Evolutionary conservation across 2,113 vertebrate genomes (phyloP).

Genomic region (Chloropsis cyanopogon): DNA sequence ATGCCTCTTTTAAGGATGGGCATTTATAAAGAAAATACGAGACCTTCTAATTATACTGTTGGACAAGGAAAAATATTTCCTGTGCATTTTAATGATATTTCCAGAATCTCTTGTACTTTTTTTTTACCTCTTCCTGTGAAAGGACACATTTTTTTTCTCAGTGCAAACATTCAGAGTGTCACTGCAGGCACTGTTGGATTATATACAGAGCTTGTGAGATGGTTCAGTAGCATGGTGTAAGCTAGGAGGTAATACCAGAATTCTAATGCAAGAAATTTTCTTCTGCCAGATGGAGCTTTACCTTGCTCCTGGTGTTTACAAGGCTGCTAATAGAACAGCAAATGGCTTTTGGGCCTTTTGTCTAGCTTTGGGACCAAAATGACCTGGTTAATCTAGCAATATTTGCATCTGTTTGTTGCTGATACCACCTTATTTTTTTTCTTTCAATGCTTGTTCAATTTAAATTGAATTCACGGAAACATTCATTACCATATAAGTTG

Average conservation of each 20-base stretch:
- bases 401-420: not conserved
- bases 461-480: not conserved
- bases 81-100: not conserved
- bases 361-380: not conserved
- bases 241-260: not conserved
- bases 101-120: not conserved
- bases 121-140: not conserved
- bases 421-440: not conserved
- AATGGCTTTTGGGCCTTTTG: not conserved
- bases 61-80: not conserved
- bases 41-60: not conserved
- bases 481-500: not conserved
- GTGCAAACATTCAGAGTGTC: not conserved
- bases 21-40: not conserved
- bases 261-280: not conserved
- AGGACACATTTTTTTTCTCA: not conserved
- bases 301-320: not conserved
- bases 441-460: not conserved
- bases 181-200: not conserved
- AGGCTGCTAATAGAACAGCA: not conserved
- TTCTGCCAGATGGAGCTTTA: not conserved
- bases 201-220: not conserved
- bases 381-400: not conserved
- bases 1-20: not conserved
- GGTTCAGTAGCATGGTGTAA: not conserved